Evolutionary conservation across 2,888 invertebrate genomes (phyloP).

Genomic region (Cylloceria caligata): DNA sequence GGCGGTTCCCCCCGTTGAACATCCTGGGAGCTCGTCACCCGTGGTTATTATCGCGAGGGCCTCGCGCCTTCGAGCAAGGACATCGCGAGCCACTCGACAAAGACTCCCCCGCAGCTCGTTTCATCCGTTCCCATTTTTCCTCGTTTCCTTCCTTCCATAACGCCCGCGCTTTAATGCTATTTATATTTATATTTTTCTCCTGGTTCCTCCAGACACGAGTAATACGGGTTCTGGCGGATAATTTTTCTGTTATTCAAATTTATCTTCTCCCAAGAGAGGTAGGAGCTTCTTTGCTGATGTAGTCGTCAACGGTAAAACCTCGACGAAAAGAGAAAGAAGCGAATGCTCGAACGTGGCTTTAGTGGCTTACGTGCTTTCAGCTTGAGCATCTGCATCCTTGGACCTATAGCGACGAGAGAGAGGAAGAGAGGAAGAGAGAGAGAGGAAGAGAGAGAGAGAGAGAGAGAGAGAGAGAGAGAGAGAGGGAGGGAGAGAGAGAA

Average conservation of each 20-base stretch:
- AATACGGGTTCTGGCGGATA: conserved; percentile 5
- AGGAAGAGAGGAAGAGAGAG: too few relatives aligned
- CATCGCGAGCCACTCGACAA: conserved; percentile 3
- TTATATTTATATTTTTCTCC: conserved; percentile 20
- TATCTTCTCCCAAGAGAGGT: background rate
- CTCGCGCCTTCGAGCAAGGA: conserved; percentile 27
- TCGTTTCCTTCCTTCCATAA: conserved; percentile 20
- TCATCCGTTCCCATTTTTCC: conserved; percentile 40
- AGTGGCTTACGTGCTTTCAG: conserved; percentile 55
- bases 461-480: background rate
- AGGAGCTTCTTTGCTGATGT: background rate
- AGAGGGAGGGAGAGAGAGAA: background rate
- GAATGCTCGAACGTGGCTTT: background rate
- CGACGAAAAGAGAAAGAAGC: background rate
- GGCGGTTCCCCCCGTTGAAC: conserved; percentile 5
- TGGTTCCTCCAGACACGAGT: background rate
- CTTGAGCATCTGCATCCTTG: conserved; percentile 69
- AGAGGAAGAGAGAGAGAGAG: background rate
- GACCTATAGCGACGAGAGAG: background rate
- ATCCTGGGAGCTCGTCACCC: conserved; percentile 21
- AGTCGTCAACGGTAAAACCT: background rate
- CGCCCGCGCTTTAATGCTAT: conserved; percentile 5
- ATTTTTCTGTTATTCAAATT: conserved; percentile 32
- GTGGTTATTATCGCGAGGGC: conserved; percentile 33
- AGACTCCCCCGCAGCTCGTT: background rate